Base-by-base conservation (phyloP, 2,888 invertebrate genomes). In the Rhamnusium bicolor region DNA sequence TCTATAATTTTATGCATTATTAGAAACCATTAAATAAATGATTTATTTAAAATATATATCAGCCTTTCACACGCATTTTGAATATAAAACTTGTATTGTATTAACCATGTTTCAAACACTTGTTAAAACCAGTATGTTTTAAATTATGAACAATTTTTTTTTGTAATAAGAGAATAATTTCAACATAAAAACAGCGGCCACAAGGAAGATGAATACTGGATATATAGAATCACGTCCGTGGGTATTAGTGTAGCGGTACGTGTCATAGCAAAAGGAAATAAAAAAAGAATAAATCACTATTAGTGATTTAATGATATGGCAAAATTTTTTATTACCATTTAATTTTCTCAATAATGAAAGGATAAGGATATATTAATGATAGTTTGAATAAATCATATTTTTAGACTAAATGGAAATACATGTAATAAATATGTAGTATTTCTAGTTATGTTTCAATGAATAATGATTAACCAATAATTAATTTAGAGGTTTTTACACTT, bases 291-390 rank as follows among this genome's bases (percentile, higher is more conserved):
- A 51, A 51, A 51, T 51, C 51, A 51, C 51, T 51, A 51, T 51
- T 51, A 51, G 51, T 51, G 51, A 51, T 51, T 51, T 51, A 51
- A 16, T 51, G 18, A 51, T 51, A 51, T 51, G 3, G 19, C 51
- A 18, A 51, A 19, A 16, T 18, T 16, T 12, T 51, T 51, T 14
- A 47, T 5, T 16, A 3, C 51, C 8, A 18, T 51, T 51, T 51
- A 51, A 51, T 51, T 51, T 51, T 51, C 7, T 51, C 10, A 0
- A 3, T 51, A 51, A 51, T 51, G 1, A 51, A 51, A 51, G 51
- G 19, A 8, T 51, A 18, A 1, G 16, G 19, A 19, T 16, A 16
- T 7, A 51, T 51, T 51, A 51, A 51, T 51, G 12, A 19, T 51
- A 51, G 16, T 51, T 51, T 16, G 51, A 18, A 51, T 51, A 51